A percentile compares a stretch with the other conserved stretches of the same genome.
phyloP scores from a whole-genome alignment of 1,140 invertebrate species.

The Panonychus citri region DNA sequence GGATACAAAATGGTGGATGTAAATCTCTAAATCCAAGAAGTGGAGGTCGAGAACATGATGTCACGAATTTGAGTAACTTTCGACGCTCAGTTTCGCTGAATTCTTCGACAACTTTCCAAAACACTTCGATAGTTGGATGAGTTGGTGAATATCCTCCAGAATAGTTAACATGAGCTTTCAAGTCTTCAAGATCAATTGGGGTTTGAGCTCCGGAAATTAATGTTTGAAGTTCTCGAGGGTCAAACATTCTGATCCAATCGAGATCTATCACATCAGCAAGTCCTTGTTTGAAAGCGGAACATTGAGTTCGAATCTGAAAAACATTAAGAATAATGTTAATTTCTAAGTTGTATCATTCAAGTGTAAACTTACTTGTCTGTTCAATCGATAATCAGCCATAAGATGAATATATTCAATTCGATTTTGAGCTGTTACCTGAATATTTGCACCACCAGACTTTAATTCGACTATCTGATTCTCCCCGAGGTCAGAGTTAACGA shows the following conservation, averaged over 20 bases:
- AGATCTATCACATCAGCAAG: slow-evolving; percentile 66
- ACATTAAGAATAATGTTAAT: not conserved
- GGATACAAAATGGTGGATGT: slow-evolving; percentile 79
- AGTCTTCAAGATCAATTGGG: slow-evolving; percentile 69
- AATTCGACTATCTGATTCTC: slow-evolving; percentile 59
- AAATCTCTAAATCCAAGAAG: slow-evolving; percentile 90
- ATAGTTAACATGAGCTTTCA: slow-evolving; percentile 60
- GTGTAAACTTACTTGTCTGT: slow-evolving; percentile 38
- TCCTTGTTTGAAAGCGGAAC: slow-evolving; percentile 55
- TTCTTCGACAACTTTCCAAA: slow-evolving; percentile 55
- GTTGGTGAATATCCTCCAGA: slow-evolving; percentile 49
- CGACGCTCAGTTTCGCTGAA: slow-evolving; percentile 64
- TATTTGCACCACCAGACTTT: slow-evolving; percentile 65
- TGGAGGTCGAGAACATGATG: slow-evolving; percentile 85
- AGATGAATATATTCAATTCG: slow-evolving; percentile 88
- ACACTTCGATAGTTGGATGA: slow-evolving; percentile 45
- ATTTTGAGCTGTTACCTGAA: slow-evolving; percentile 69
- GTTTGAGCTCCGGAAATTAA: slow-evolving; percentile 78
- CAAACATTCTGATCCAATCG: slow-evolving; percentile 84
- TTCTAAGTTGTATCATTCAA: not conserved
- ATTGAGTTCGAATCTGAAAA: slow-evolving; percentile 47
- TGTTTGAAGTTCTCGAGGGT: slow-evolving; percentile 74
- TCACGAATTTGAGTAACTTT: slow-evolving; percentile 82
- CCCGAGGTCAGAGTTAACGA: slow-evolving; percentile 66
- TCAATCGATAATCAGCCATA: slow-evolving; percentile 85